Evolutionary conservation across 2,888 invertebrate genomes (phyloP).

Genomic region (Xylota segnis): DNA sequence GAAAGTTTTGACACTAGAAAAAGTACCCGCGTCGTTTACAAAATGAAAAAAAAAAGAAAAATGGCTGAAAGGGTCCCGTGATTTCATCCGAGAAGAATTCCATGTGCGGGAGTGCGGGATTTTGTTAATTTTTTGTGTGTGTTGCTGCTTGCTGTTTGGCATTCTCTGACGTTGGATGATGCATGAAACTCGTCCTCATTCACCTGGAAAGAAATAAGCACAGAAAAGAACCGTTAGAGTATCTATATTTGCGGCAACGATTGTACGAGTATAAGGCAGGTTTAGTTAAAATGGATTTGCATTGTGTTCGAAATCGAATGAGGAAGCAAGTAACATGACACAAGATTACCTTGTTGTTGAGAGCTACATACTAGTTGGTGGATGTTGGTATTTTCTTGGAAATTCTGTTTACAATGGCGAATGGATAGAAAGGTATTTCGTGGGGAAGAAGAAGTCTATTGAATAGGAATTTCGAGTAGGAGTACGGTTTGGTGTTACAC

Average conservation of each 20-base stretch:
- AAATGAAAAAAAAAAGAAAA: constrained; percentile 37
- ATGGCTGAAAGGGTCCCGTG: constrained; percentile 19
- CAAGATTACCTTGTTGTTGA: constrained; percentile 21
- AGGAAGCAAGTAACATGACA: constrained; percentile 24
- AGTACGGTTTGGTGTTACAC: neutral
- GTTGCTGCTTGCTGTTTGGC: constrained; percentile 11
- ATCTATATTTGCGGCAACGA: constrained; percentile 4
- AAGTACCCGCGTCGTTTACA: constrained; percentile 14
- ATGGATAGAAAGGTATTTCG: constrained; percentile 9
- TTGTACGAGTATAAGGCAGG: neutral
- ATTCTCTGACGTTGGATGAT: constrained; percentile 41
- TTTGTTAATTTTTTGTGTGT: constrained; percentile 19
- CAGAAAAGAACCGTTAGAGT: constrained; percentile 22
- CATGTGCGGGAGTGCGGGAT: constrained; percentile 25
- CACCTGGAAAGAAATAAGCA: constrained; percentile 55
- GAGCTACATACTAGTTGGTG: neutral
- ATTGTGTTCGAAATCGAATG: constrained; percentile 41
- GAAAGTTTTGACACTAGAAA: constrained; percentile 22
- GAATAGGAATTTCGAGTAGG: constrained; percentile 3
- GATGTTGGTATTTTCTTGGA: neutral
- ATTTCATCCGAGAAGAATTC: constrained; percentile 33
- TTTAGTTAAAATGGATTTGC: constrained; percentile 36
- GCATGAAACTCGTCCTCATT: constrained; percentile 47
- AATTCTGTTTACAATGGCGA: neutral
- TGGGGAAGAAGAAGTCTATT: constrained; percentile 1